Evolutionary conservation across 2,113 vertebrate species (phyloP), one percentile per base, ranked within the genome.

Genomic region (Tachycineta bicolor): DNA sequence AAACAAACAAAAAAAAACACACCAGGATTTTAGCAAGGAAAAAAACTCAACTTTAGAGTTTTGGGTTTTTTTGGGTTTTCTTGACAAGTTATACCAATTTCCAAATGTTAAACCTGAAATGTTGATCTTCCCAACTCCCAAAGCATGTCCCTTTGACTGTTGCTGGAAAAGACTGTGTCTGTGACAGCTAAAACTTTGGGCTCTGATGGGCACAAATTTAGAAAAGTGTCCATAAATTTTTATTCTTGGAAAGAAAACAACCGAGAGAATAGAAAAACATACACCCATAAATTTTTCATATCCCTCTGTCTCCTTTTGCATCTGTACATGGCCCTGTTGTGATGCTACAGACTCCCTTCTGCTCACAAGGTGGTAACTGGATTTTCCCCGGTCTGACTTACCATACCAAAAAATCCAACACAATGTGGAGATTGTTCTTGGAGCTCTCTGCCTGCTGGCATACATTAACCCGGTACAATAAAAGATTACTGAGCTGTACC

Each of bases 1-100:
- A 37, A 37, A 37, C 37, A 37, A 37, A 37, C 37, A 37, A 37
- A 37, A 37, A 37, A 9, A 37, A 9, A 9, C 37, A 37, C 37
- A 37, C 4, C 7, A 64, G 24, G 0, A 28, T 43, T 81, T 92
- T 53, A 4, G 1, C 62, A 53, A 86, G 46, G 50, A 67, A 78
- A 62, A 62, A 64, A 33, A 0, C 0, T 1, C 1, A 60, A 4
- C 4, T 55, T 50, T 77, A 34, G 53, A 46, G 3, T 0, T 77
- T 77, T 60, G 43, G 7, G 34, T 15, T 3, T 4, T 21, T 12
- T 39, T 64, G 23, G 10, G 10, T 21, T 12, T 39, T 64, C 88
- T 92, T 71, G 7, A 87, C 12, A 83, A 89, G 33, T 12, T 25
- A 33, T 6, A 46, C 8, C 5, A 3, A 5, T 71, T 84, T 82